Conservation (phyloP, 2,797 vertebrate species). For the Steatocranus sp. region DNA sequence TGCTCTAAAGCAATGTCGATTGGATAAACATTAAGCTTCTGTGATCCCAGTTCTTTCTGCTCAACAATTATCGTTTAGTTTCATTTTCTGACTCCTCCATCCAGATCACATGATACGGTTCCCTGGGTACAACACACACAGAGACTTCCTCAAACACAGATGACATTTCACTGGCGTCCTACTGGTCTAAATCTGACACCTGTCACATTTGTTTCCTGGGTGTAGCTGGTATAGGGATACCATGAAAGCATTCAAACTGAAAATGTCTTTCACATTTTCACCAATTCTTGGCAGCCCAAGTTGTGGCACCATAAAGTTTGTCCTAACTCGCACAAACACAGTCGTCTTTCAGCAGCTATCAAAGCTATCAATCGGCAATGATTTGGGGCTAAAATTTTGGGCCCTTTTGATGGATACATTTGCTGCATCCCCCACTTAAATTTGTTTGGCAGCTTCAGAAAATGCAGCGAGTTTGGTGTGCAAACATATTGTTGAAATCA, state of each 20-base stretch:
- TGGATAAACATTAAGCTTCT: background rate
- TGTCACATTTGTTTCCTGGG: conserved; percentile 61
- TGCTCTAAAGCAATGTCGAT: background rate
- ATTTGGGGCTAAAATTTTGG: conserved; percentile 52
- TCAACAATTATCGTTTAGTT: background rate
- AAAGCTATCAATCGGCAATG: conserved; percentile 64
- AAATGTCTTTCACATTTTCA: conserved; percentile 53
- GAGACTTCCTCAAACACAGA: conserved; percentile 45
- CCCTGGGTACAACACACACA: conserved; percentile 31
- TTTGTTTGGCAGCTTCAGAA: conserved; percentile 62
- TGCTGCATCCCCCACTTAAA: conserved; percentile 52
- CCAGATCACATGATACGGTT: conserved; percentile 16
- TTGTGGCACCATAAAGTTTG: background rate
- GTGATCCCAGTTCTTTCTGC: background rate
- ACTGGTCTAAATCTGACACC: conserved; percentile 57
- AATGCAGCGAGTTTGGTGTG: conserved; percentile 28
- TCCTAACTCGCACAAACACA: background rate
- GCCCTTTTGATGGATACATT: conserved; percentile 57
- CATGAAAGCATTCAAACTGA: conserved; percentile 56
- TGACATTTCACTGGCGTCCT: conserved; percentile 56
- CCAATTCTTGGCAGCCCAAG: background rate
- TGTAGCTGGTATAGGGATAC: conserved; percentile 28
- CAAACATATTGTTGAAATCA: conserved; percentile 48
- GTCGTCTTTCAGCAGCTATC: conserved; percentile 52
- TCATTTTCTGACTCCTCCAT: background rate